These are phyloP conservation scores for Aplysia californica DNA, from an alignment of 1,140 invertebrate genomes.

Conservation along the genomic window DNA sequence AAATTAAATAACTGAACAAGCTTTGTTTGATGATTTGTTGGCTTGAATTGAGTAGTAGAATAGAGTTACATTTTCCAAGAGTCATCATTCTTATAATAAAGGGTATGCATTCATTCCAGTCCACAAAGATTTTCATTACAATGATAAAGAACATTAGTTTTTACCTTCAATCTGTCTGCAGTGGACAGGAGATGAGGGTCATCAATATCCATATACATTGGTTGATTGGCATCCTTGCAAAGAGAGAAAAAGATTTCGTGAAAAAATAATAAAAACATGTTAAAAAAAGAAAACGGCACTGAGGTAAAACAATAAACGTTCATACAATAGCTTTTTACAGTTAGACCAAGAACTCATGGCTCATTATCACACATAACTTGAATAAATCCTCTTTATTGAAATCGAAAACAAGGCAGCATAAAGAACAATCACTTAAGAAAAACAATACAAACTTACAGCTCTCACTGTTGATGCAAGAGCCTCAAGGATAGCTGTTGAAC, in stretches of 20 bases:
- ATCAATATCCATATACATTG: slow-evolving; percentile 10
- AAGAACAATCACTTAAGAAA: background rate
- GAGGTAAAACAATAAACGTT: too few relatives aligned
- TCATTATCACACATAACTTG: background rate
- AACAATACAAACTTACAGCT: background rate
- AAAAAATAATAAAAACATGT: too few relatives aligned
- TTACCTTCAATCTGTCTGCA: slow-evolving; percentile 8
- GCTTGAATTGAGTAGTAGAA: background rate
- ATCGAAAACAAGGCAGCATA: background rate
- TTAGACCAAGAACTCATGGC: background rate
- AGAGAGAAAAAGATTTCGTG: background rate
- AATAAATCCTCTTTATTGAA: background rate
- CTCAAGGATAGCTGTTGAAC: slow-evolving; percentile 16
- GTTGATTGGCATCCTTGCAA: slow-evolving; percentile 14
- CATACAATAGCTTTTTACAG: background rate
- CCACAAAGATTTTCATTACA: background rate
- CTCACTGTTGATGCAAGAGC: slow-evolving; percentile 12
- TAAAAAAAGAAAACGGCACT: too few relatives aligned
- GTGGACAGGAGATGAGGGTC: background rate
- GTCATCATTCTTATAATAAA: background rate
- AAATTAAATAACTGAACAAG: background rate
- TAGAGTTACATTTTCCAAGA: background rate
- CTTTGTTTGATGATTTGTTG: background rate
- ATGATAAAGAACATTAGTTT: background rate
- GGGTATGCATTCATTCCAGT: background rate